A percentile compares a stretch with the other conserved stretches of the same genome.
Conservation (phyloP, 2,888 invertebrate genomes). For the Lepidonotus clava region DNA sequence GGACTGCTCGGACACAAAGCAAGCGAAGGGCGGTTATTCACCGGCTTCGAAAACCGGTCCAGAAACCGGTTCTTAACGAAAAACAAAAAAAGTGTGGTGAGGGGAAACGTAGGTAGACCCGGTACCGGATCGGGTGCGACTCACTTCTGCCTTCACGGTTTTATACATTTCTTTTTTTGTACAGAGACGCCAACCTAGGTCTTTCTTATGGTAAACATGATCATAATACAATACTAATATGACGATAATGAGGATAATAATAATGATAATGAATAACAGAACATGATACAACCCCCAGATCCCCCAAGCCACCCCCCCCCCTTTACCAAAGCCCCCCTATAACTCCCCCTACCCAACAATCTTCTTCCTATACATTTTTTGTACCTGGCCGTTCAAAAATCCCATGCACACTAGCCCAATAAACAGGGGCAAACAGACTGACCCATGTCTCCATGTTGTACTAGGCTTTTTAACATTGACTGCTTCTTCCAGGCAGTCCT, state of each 20-base stretch:
- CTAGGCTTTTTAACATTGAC: constrained; percentile 4
- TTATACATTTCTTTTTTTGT: constrained; percentile 53
- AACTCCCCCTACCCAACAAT: background rate
- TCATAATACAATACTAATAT: constrained; percentile 42
- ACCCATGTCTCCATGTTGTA: background rate
- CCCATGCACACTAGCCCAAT: background rate
- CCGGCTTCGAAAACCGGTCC: no score
- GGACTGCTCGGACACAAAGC: no score
- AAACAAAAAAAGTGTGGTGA: no score
- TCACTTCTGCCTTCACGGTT: constrained; percentile 54
- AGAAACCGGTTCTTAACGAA: no score
- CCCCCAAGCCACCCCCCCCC: background rate
- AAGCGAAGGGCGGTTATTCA: no score
- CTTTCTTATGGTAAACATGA: constrained; percentile 49
- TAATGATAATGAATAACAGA: constrained; percentile 2
- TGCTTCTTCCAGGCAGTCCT: background rate
- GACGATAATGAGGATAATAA: constrained; percentile 6
- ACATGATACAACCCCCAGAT: constrained; percentile 17
- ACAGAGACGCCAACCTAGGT: constrained; percentile 53
- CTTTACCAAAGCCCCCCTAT: no score
- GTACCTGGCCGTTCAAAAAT: constrained; percentile 49
- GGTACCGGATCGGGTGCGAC: background rate
- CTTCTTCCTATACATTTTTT: background rate
- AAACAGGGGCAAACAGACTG: background rate
- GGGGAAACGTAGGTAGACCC: constrained; percentile 13